Percentiles rank a stretch among this genome's conserved stretches.
Conservation (phyloP, 2,797 vertebrate genomes). For the Pipistrellus kuhlii region DNA sequence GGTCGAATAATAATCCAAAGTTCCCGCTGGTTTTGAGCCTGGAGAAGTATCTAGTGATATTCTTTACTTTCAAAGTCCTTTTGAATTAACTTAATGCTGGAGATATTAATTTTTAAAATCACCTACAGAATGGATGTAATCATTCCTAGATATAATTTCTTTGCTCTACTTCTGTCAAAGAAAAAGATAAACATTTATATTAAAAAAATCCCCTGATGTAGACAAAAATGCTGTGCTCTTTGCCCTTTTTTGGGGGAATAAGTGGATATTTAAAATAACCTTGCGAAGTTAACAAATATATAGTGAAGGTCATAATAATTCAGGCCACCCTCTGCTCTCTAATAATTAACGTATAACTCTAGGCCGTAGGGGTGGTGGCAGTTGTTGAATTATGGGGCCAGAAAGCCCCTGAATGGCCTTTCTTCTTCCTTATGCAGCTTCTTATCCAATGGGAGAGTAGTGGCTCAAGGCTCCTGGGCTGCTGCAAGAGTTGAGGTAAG, state of each 20-base stretch:
- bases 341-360: conserved; percentile 66
- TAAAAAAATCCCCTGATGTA: conserved; percentile 68
- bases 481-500: conserved; percentile 85
- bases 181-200: conserved; percentile 63
- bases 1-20: conserved; percentile 51
- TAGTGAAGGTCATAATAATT: conserved; percentile 79
- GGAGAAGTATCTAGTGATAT: conserved; percentile 13
- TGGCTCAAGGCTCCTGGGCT: conserved; percentile 85
- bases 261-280: conserved; percentile 69
- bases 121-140: conserved; percentile 65
- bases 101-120: conserved; percentile 60
- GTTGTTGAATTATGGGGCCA: conserved; percentile 82
- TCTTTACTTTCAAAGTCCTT: conserved; percentile 54
- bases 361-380: conserved; percentile 82
- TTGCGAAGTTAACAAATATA: conserved; percentile 60
- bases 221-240: conserved; percentile 71
- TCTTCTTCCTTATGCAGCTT: conserved; percentile 86
- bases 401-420: conserved; percentile 85
- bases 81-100: conserved; percentile 50
- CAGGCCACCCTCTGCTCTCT: conserved; percentile 81
- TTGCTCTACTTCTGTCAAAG: conserved; percentile 69
- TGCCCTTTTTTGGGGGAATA: conserved; percentile 62
- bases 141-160: conserved; percentile 64
- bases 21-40: conserved; percentile 61
- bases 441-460: conserved; percentile 85